phyloP scores from a whole-genome alignment of 2,888 invertebrate species.

The Melolontha melolontha region DNA sequence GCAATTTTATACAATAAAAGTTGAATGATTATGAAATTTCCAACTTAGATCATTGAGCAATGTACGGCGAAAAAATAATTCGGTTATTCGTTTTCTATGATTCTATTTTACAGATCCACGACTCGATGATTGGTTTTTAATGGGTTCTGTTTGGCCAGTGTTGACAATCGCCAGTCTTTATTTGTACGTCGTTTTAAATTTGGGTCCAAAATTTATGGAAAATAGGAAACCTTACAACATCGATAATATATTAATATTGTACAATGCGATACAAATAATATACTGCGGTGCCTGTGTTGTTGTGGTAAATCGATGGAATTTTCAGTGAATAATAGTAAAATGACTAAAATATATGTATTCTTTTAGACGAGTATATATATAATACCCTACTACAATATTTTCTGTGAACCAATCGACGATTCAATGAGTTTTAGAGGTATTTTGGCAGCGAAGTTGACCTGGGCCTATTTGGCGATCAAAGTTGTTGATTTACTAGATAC shows the following conservation, averaged over 20 bases:
- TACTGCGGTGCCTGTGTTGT: constrained; percentile 71
- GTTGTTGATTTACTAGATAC: constrained; percentile 81
- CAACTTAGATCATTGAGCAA: not conserved
- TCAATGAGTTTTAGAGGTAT: constrained; percentile 72
- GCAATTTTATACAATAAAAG: too few relatives aligned
- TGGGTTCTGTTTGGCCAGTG: constrained; percentile 81
- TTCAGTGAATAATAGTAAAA: not conserved
- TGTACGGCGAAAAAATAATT: too few relatives aligned
- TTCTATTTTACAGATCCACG: constrained; percentile 71
- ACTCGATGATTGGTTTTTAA: constrained; percentile 81
- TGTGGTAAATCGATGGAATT: constrained; percentile 51
- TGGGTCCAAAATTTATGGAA: constrained; percentile 82
- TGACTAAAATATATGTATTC: not conserved
- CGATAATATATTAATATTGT: constrained; percentile 78
- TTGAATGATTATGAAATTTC: not conserved
- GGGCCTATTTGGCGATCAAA: constrained; percentile 78
- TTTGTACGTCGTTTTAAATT: constrained; percentile 79
- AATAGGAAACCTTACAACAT: constrained; percentile 80
- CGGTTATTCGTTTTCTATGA: too few relatives aligned
- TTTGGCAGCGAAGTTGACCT: constrained; percentile 71
- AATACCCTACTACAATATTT: constrained; percentile 47
- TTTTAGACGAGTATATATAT: constrained; percentile 26
- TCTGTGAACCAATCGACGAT: constrained; percentile 80
- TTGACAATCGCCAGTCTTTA: constrained; percentile 74
- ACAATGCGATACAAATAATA: constrained; percentile 88